phyloP scores from a whole-genome alignment of 2,888 invertebrate genomes.

The Melanotus villosus region DNA sequence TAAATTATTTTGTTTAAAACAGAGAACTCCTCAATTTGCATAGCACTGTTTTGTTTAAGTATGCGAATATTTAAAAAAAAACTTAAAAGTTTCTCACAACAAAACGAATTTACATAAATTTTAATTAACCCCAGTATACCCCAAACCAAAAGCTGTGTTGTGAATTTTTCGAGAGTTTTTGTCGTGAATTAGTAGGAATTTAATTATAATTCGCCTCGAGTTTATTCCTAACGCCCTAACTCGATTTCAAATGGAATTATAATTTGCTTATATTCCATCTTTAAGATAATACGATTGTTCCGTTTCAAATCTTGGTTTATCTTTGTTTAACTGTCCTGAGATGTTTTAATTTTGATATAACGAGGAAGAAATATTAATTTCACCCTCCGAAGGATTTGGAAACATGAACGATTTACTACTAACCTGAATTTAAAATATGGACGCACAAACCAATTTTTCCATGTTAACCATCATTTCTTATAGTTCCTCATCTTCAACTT shows the following conservation, averaged over 20 bases:
- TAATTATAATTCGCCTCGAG: conserved; percentile 26
- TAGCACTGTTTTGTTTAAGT: too few species aligned
- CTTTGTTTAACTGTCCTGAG: background rate
- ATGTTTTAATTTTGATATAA: background rate
- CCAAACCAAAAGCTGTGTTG: conserved; percentile 1
- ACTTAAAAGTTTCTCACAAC: background rate
- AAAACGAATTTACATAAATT: conserved; percentile 29
- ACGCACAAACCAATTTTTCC: too few species aligned
- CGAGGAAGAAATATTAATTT: too few species aligned
- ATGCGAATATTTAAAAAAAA: background rate
- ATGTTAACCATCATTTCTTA: too few species aligned
- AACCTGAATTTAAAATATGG: too few species aligned
- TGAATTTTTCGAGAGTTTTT: conserved; percentile 22
- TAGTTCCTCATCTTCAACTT: too few species aligned
- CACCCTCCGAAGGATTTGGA: too few species aligned
- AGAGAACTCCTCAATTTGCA: too few species aligned
- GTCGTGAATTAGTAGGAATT: conserved; percentile 12
- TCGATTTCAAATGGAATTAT: conserved; percentile 17
- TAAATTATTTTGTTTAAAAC: too few species aligned
- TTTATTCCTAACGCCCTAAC: conserved; percentile 24
- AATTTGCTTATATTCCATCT: conserved; percentile 8
- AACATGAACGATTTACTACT: too few species aligned
- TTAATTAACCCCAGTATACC: conserved; percentile 30
- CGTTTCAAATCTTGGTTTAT: background rate
- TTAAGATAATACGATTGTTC: conserved; percentile 1